Conservation (phyloP, 64 coral and sea anemone genomes). For the Pachyseris speciosa region DNA sequence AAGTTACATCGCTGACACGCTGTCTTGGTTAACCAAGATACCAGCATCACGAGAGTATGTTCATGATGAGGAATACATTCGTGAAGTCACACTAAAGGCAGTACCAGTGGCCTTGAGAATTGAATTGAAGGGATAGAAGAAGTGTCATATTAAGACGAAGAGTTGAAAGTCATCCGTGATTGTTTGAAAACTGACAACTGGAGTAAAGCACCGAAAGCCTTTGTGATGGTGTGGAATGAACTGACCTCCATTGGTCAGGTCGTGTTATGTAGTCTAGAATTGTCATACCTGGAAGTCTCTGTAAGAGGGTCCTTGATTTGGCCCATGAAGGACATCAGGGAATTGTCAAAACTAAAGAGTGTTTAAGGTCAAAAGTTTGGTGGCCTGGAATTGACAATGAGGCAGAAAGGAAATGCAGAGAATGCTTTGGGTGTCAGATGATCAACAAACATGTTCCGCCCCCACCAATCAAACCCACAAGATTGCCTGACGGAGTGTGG, state of each 20-base stretch:
- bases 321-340: too few relatives aligned
- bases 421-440: too few relatives aligned
- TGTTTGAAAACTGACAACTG: neutral
- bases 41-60: neutral
- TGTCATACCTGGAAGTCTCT: too few relatives aligned
- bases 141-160: neutral
- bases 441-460: too few relatives aligned
- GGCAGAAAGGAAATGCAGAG: too few relatives aligned
- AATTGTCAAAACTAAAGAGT: too few relatives aligned
- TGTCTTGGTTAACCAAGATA: neutral
- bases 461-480: too few relatives aligned
- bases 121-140: conserved; percentile 9
- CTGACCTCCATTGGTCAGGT: conserved; percentile 43
- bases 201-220: conserved; percentile 11
- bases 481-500: too few relatives aligned
- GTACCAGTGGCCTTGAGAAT: conserved; percentile 8
- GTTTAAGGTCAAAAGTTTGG: too few relatives aligned
- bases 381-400: too few relatives aligned
- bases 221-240: conserved; percentile 5
- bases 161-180: neutral
- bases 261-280: conserved; percentile 26
- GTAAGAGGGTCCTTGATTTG: too few relatives aligned
- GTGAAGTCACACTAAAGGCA: neutral
- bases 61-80: neutral
- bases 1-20: neutral